These are phyloP conservation scores for Rhagium mordax DNA, from an alignment of 2,888 invertebrate genomes.

Conservation along the genomic window DNA sequence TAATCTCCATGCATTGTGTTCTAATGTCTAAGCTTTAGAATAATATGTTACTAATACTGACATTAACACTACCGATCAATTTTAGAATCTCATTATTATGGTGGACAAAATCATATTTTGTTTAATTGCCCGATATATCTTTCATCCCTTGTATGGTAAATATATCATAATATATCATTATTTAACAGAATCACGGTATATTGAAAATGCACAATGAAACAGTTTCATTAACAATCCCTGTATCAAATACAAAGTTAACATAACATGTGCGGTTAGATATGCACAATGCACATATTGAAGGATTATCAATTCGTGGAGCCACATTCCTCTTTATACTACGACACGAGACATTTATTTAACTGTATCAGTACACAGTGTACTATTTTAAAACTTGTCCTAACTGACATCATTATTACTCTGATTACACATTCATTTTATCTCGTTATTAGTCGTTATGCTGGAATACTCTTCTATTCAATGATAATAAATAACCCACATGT, in stretches of 20 bases:
- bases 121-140: too few species aligned
- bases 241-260: background rate
- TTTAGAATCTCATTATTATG: too few species aligned
- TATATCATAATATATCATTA: too few species aligned
- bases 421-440: constrained; percentile 19
- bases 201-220: background rate
- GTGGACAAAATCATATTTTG: too few species aligned
- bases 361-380: constrained; percentile 5
- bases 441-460: too few species aligned
- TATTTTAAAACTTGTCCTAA: constrained; percentile 18
- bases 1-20: too few species aligned
- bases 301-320: constrained; percentile 19
- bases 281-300: constrained; percentile 13
- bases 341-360: background rate
- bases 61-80: too few species aligned
- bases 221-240: background rate
- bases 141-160: too few species aligned
- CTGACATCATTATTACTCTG: constrained; percentile 23
- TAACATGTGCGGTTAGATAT: background rate
- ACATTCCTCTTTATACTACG: background rate
- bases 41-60: too few species aligned
- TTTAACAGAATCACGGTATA: too few species aligned
- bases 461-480: constrained; percentile 5
- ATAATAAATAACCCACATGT: constrained; percentile 3
- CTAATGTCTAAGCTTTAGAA: too few species aligned